phyloP scores from a whole-genome alignment of 2,888 invertebrate species.

The Lepidochrysops patricia region DNA sequence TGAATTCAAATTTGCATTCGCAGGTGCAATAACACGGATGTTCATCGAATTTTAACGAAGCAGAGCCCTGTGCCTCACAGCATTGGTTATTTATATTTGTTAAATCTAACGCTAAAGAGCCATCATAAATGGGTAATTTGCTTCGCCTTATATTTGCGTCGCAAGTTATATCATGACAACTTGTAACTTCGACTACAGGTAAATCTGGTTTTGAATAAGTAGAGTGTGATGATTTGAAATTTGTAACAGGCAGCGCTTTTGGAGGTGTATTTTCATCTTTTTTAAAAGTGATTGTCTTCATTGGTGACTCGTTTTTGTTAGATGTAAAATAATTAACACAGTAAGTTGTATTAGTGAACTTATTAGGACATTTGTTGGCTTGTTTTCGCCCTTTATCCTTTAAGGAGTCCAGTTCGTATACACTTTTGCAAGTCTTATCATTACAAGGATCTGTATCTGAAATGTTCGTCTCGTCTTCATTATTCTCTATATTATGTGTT shows the following conservation, averaged over 20 bases:
- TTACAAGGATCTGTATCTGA: not conserved
- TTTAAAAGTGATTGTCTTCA: not conserved
- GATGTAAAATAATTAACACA: conserved; percentile 55
- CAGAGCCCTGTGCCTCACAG: conserved; percentile 33
- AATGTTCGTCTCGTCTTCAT: not conserved
- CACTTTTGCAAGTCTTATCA: not conserved
- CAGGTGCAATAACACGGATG: conserved; percentile 57
- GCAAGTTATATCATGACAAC: conserved; percentile 34
- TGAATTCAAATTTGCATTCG: conserved; percentile 54
- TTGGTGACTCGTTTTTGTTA: conserved; percentile 30
- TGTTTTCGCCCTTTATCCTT: not conserved
- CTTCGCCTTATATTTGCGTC: conserved; percentile 17
- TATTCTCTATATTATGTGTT: not conserved
- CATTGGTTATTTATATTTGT: conserved; percentile 33
- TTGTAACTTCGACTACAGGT: conserved; percentile 25
- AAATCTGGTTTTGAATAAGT: not conserved
- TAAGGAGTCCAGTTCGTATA: not conserved
- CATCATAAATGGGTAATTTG: conserved; percentile 36
- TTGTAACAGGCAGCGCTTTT: too few relatives aligned
- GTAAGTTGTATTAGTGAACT: conserved; percentile 39
- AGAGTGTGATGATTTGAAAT: not conserved
- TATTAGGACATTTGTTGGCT: conserved; percentile 23
- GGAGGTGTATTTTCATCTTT: too few relatives aligned
- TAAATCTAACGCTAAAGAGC: conserved; percentile 39
- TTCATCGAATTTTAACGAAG: conserved; percentile 38